Percentiles rank a stretch among this genome's conserved stretches.
Conservation (phyloP, 92 coral and sea anemone genomes). For the Heteractis magnifica region DNA sequence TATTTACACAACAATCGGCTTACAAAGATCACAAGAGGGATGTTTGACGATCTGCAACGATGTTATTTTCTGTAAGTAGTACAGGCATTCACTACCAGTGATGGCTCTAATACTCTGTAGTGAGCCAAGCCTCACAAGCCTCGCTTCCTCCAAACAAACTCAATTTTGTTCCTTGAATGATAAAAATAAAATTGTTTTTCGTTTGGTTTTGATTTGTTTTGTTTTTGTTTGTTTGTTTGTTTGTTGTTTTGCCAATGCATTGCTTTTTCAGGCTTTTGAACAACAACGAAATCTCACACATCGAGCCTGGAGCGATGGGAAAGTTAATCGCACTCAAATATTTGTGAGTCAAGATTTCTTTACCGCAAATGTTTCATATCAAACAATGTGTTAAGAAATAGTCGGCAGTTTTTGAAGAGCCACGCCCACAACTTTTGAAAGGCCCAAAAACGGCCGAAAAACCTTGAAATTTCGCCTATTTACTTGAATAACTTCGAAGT, state of each 20-base stretch:
- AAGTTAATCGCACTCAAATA: not conserved
- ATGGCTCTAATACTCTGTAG: no score
- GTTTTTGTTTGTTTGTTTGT: no score
- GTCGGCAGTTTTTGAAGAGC: no score
- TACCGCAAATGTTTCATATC: not conserved
- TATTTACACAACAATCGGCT: constrained; percentile 12
- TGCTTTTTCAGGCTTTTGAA: constrained; percentile 13
- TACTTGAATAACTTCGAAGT: no score
- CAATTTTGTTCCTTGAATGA: no score
- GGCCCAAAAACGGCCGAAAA: not conserved
- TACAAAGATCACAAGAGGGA: constrained; percentile 18
- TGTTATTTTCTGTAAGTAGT: constrained; percentile 14
- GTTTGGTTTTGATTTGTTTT: no score
- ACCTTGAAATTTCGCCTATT: not conserved
- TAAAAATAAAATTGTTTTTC: no score
- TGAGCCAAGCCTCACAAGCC: no score
- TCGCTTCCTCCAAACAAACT: no score
- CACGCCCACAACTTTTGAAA: no score
- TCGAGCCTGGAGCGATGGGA: constrained; percentile 21
- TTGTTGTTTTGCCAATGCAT: not conserved
- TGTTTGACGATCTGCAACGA: constrained; percentile 14
- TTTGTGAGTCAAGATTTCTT: constrained; percentile 8
- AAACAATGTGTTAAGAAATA: no score
- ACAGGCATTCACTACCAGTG: not conserved
- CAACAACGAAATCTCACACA: constrained; percentile 28